Evolutionary conservation across 1,140 invertebrate genomes (phyloP), one percentile per base, ranked within the genome.

Genomic region (Maconellicoccus hirsutus): DNA sequence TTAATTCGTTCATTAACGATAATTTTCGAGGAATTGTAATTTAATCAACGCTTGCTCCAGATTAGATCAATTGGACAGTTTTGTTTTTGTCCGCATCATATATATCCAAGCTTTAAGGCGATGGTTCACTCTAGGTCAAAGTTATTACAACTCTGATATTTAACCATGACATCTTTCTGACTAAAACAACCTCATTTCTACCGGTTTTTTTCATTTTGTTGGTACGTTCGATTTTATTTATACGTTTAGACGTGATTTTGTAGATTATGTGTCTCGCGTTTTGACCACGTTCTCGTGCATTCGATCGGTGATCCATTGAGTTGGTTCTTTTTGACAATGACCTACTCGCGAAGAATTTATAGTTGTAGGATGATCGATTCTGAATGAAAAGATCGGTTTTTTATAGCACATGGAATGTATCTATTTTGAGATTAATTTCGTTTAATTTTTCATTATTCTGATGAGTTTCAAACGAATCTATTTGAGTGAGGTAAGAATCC

Each of bases 151-250:
- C 42, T 52, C n/a, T 8, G 42, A 52, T 33, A 33, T 52, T 52
- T 52, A 52, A 52, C 42, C 42, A 52, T 52, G 42, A 52, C 42
- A 52, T 52, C 42, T 52, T 52, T 52, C 42, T 52, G 42, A 52
- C n/a, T 52, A 3, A 52, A 52, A 52, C 42, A 52, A 52, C 42
- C 42, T 52, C 42, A 52, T 52, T 52, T 52, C 42, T 52, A 52
- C 42, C 42, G 42, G 42, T 52, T 52, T 52, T 52, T 52, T 16
- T 52, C 16, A 52, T 52, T 52, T 52, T 52, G 42, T 19, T 19
- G 16, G 42, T 19, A 19, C 42, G 42, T 52, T 52, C n/a, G 42
- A 52, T 2, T 52, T 6, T 52, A 52, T 52, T 52, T 52, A 52
- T 52, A 19, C 42, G 10, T 52, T 52, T 52, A 19, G 42, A 52